Conservation (phyloP, 2,113 vertebrate species). For the Alexandromys fortis region DNA sequence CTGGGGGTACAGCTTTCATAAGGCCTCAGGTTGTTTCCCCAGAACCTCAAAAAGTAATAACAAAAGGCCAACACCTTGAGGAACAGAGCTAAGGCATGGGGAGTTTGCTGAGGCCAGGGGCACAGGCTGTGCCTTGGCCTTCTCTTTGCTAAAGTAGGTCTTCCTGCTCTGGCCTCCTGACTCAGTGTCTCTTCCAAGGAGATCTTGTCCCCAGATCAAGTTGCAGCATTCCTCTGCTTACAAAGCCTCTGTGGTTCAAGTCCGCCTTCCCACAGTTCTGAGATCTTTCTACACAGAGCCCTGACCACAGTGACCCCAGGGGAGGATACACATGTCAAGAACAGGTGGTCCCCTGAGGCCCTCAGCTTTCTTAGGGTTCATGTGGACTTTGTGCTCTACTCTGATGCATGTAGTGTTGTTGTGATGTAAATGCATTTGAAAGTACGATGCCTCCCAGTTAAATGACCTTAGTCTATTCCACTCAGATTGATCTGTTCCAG, state of each 20-base stretch:
- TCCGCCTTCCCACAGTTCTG: fast-evolving
- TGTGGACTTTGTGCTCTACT: background rate
- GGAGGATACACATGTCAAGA: fast-evolving
- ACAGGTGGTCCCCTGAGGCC: background rate
- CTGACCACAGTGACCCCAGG: background rate
- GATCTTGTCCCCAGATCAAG: too few relatives aligned
- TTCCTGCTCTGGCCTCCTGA: background rate
- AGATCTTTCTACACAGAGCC: background rate
- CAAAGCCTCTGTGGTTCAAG: background rate
- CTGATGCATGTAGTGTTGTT: background rate
- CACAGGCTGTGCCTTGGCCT: fast-evolving
- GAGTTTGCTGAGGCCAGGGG: background rate
- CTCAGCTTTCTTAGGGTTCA: background rate
- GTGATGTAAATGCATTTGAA: background rate
- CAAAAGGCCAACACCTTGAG: background rate
- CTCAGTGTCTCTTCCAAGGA: background rate
- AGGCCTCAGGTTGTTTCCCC: background rate
- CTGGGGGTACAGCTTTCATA: background rate
- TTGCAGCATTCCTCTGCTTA: fast-evolving
- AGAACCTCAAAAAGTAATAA: background rate
- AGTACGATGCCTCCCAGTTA: background rate
- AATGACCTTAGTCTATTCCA: background rate
- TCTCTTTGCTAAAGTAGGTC: background rate
- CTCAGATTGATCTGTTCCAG: background rate
- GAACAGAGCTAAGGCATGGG: fast-evolving